phyloP scores from a whole-genome alignment of 2,797 vertebrate species.

The Orientallactaga sibirica region DNA sequence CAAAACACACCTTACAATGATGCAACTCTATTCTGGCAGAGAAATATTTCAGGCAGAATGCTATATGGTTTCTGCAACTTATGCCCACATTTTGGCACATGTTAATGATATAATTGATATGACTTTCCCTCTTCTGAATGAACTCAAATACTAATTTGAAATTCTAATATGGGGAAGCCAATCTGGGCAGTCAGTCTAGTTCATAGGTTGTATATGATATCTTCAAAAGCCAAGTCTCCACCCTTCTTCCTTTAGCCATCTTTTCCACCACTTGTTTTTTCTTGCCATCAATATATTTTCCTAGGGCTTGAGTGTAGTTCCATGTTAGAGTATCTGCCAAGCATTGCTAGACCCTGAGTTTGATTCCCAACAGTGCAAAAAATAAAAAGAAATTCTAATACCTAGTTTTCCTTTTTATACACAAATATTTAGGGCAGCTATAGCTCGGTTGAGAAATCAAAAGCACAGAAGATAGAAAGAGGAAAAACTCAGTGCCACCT shows the following conservation, averaged over 20 bases:
- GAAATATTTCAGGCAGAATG: not conserved
- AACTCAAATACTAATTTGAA: conserved; percentile 1
- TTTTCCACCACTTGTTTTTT: conserved; percentile 11
- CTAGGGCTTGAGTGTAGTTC: not conserved
- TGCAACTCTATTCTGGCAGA: not conserved
- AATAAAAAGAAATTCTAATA: not conserved
- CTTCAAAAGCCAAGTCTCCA: not conserved
- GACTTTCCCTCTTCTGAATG: not conserved
- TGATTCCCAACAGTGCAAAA: not conserved
- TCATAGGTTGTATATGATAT: not conserved
- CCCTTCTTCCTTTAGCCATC: not conserved
- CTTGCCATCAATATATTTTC: conserved; percentile 17
- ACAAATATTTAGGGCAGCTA: not conserved
- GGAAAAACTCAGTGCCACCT: rapidly evolving
- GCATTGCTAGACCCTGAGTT: not conserved
- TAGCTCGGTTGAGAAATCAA: not conserved
- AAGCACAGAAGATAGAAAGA: not conserved
- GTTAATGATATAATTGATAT: not conserved
- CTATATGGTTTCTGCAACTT: not conserved
- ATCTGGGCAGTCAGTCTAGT: no score
- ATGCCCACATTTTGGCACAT: not conserved
- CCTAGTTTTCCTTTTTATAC: not conserved
- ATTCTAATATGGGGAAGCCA: not conserved
- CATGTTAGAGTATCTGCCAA: not conserved
- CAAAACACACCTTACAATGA: not conserved